Conservation (phyloP, 1,140 invertebrate species). For the Drosophila athabasca region DNA sequence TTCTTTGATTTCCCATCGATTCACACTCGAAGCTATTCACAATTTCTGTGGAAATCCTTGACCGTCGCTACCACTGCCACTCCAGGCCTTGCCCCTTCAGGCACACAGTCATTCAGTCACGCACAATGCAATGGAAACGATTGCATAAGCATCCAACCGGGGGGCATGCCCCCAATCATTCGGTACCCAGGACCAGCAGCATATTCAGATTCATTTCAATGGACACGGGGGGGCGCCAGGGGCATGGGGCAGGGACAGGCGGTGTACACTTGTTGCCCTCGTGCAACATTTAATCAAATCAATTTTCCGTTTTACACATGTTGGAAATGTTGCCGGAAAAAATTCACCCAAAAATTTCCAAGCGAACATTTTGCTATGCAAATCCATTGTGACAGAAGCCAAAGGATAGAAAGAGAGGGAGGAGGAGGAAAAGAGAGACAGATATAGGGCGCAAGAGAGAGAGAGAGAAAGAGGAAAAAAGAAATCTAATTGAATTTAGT, state of each 20-base stretch:
- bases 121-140: constrained; percentile 33
- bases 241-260: neutral
- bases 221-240: too few relatives aligned
- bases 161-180: constrained; percentile 21
- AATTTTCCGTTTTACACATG: constrained; percentile 62
- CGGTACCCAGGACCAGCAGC: neutral
- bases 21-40: too few relatives aligned
- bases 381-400: constrained; percentile 67
- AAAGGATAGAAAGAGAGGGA: constrained; percentile 15
- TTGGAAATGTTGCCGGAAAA: constrained; percentile 45
- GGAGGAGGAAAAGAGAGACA: neutral
- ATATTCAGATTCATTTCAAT: constrained; percentile 15
- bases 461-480: constrained; percentile 11
- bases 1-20: too few relatives aligned
- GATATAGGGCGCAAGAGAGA: too few relatives aligned
- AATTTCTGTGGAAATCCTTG: neutral
- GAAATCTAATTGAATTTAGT: constrained; percentile 78
- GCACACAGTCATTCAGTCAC: constrained; percentile 24
- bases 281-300: constrained; percentile 69
- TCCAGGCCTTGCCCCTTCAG: neutral
- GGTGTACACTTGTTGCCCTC: constrained; percentile 55
- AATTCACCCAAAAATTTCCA: constrained; percentile 19
- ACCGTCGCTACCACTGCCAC: neutral
- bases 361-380: constrained; percentile 43
- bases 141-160: constrained; percentile 5